A percentile compares a stretch with the other conserved stretches of the same genome.
Evolutionary conservation across 92 coral and sea anemone genomes (phyloP).

Genomic region (Galaxea fascicularis): DNA sequence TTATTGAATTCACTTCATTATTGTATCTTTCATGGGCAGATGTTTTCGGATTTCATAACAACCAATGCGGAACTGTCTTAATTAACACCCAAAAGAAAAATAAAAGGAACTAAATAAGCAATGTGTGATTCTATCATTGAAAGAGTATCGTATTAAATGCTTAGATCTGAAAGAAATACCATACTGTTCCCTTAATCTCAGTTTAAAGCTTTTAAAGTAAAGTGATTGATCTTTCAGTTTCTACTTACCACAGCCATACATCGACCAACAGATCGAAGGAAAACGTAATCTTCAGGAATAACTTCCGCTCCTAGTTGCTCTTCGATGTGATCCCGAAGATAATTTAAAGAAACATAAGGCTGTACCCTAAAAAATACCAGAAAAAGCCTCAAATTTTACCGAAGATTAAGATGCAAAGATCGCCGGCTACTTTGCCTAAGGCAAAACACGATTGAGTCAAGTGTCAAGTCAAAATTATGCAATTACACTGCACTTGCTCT

Average conservation of each 20-base stretch:
- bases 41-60: conserved; percentile 3
- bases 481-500: background rate
- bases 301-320: conserved; percentile 92
- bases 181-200: background rate
- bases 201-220: background rate
- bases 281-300: conserved; percentile 93
- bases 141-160: background rate
- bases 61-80: conserved; percentile 1
- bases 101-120: background rate
- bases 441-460: background rate
- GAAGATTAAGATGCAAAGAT: no score
- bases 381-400: background rate
- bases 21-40: conserved; percentile 19
- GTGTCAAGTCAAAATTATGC: background rate
- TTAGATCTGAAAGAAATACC: background rate
- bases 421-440: no score
- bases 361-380: conserved; percentile 74
- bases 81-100: background rate
- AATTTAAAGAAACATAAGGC: conserved; percentile 70
- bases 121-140: background rate
- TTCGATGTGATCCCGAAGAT: conserved; percentile 87
- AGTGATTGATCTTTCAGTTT: background rate
- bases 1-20: background rate
- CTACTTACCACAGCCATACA: conserved; percentile 97
- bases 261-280: conserved; percentile 96